Evolutionary conservation across 2,888 invertebrate species (phyloP), one percentile per base, ranked within the genome.

Genomic region (Escarpia spicata): DNA sequence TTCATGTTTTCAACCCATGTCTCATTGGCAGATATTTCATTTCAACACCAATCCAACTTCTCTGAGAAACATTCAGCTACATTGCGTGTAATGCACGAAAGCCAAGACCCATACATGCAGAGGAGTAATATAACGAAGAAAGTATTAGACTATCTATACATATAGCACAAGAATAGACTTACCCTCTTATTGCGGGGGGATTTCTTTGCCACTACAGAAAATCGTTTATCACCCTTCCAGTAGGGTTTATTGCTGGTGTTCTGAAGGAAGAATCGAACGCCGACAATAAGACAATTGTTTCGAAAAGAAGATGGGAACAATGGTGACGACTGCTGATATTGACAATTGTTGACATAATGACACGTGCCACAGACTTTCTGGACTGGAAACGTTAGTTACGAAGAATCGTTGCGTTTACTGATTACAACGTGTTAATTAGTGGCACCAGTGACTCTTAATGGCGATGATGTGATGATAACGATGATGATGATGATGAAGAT

Each of bases 201-300:
- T 91, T 94, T 94, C 92, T 94, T 94, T 90, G 94, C 94, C 37
- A 94, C 94, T 26, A 94, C 92, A 44, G 93, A 45, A 26, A 91
- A 6, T 26, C 75, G 75, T 75, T 75, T 75, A n/a, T 75, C 75
- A 2, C 75, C 75, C n/a, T 75, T 75, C 75, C 75, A 75, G 75
- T 75, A 75, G 15, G 75, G 75, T 6, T 75, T 75, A 6, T 75
- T 75, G 75, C 19, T 26, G 75, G 15, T 26, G 45, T 15, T 26
- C 91, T 52, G n/a, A 45, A 45, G 52, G n/a, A 37, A 26, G 91
- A 43, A 45, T 10, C n/a, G 45, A 91, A 91, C 1, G 19, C 26
- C 75, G 26, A 26, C 26, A 75, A 75, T 26, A 26, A 75, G 15
- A n/a, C 26, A 26, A 75, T 75, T 26, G 26, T 26, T 52, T 12